Conservation (phyloP, 1,140 invertebrate species). For the Pseudomyrmex pallidus region DNA sequence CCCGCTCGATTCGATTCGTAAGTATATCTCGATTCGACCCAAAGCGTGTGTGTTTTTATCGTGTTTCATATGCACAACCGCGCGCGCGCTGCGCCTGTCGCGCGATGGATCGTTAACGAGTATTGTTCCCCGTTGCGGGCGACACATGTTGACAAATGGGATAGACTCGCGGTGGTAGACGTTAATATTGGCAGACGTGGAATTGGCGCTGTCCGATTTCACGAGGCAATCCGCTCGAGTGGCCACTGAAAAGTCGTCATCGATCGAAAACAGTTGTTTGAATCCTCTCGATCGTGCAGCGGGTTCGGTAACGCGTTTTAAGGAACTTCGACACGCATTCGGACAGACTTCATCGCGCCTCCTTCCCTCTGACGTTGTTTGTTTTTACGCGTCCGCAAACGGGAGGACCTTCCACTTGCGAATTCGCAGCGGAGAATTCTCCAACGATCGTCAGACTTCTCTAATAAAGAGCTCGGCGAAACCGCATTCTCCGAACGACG, state of each 20-base stretch:
- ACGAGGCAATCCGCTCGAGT: conserved; percentile 23
- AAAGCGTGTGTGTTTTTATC: conserved; percentile 34
- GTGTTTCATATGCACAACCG: conserved; percentile 7
- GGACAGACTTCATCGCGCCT: neutral
- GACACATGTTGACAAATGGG: conserved; percentile 53
- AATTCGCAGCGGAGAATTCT: neutral
- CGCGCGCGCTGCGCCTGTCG: neutral
- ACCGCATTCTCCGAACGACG: conserved; percentile 23
- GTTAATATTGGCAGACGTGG: conserved; percentile 60
- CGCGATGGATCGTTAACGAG: conserved; percentile 58
- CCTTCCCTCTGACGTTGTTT: neutral
- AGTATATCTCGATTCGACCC: conserved; percentile 21
- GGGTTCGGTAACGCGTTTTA: neutral
- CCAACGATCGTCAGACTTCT: conserved; percentile 32
- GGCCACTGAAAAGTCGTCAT: conserved; percentile 15
- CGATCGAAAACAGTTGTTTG: neutral
- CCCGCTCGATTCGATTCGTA: neutral
- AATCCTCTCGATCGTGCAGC: no score
- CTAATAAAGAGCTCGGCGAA: conserved; percentile 20
- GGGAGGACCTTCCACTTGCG: neutral
- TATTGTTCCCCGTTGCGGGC: conserved; percentile 52
- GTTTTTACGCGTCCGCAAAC: neutral
- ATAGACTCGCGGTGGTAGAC: conserved; percentile 49
- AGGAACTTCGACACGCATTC: neutral
- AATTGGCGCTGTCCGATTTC: conserved; percentile 53